Conservation (phyloP, 1,140 invertebrate species). For the Zaprionus ghesquierei region DNA sequence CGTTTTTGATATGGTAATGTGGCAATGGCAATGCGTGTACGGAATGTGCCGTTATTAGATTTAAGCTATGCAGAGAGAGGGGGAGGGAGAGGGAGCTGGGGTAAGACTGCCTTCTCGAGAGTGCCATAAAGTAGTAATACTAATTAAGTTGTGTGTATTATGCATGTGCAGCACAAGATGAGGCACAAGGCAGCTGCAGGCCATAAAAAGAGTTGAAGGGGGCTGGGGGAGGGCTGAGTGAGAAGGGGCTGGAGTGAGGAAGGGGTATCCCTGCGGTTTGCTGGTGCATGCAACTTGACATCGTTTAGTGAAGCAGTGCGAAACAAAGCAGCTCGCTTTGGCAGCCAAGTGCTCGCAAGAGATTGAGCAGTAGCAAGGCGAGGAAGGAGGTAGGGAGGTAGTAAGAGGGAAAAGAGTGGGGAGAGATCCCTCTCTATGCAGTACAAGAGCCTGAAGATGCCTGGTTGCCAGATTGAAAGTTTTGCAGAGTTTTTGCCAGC, state of each 20-base stretch:
- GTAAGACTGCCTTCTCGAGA: slow-evolving; percentile 30
- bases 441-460: neutral
- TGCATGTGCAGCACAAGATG: slow-evolving; percentile 56
- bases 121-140: slow-evolving; percentile 80
- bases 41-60: slow-evolving; percentile 76
- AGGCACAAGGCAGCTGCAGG: slow-evolving; percentile 5
- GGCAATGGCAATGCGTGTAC: slow-evolving; percentile 74
- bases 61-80: slow-evolving; percentile 18
- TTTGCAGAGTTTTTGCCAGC: neutral
- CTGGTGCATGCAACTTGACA: slow-evolving; percentile 59
- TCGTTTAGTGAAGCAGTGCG: slow-evolving; percentile 56
- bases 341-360: slow-evolving; percentile 43
- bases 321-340: neutral
- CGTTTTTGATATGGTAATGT: slow-evolving; percentile 79
- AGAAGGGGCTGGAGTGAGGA: neutral
- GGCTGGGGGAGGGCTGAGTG: neutral
- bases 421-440: neutral
- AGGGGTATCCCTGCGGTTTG: slow-evolving; percentile 21
- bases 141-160: slow-evolving; percentile 81
- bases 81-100: neutral
- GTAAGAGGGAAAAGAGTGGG: neutral
- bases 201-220: slow-evolving; percentile 3
- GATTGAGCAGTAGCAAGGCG: neutral
- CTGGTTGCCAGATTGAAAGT: neutral
- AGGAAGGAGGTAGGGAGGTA: neutral